These are phyloP conservation scores for Rhimphoctona megacephalus DNA, from an alignment of 2,888 invertebrate genomes.

Conservation along the genomic window DNA sequence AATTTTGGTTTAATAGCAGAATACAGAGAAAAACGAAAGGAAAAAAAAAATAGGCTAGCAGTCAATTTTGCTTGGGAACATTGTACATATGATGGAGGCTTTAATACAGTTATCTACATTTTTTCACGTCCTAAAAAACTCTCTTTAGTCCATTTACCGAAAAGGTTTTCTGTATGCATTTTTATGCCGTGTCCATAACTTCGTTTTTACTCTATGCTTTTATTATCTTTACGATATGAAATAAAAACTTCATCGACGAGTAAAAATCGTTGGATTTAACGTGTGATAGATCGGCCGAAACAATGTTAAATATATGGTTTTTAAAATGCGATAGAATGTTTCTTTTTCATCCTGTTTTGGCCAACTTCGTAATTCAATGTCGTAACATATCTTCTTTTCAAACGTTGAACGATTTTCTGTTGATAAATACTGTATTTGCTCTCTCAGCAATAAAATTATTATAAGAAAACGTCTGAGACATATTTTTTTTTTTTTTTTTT, in stretches of 20 bases:
- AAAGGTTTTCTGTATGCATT: slow-evolving; percentile 2
- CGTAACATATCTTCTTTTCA: too few relatives aligned
- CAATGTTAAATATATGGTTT: neutral
- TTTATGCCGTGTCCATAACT: neutral
- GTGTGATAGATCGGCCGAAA: slow-evolving; percentile 1
- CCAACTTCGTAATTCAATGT: neutral
- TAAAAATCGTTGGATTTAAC: slow-evolving; percentile 6
- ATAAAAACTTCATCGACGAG: neutral
- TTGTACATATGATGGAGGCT: slow-evolving; percentile 1
- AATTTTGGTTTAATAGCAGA: neutral
- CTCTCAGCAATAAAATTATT: neutral
- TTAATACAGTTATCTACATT: slow-evolving; percentile 11
- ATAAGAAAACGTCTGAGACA: neutral
- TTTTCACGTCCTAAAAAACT: neutral
- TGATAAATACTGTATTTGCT: neutral
- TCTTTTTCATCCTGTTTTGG: neutral
- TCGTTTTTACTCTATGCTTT: neutral
- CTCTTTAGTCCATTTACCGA: slow-evolving; percentile 13
- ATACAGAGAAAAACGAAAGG: neutral
- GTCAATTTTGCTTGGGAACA: slow-evolving; percentile 1
- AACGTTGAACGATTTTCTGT: neutral
- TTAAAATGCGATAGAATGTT: neutral
- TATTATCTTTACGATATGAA: neutral
- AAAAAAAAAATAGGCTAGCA: neutral
- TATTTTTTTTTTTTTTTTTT: neutral